These are phyloP conservation scores for Caenorhabditis auriculariae DNA, from an alignment of 2,888 invertebrate genomes.

Conservation along the genomic window DNA sequence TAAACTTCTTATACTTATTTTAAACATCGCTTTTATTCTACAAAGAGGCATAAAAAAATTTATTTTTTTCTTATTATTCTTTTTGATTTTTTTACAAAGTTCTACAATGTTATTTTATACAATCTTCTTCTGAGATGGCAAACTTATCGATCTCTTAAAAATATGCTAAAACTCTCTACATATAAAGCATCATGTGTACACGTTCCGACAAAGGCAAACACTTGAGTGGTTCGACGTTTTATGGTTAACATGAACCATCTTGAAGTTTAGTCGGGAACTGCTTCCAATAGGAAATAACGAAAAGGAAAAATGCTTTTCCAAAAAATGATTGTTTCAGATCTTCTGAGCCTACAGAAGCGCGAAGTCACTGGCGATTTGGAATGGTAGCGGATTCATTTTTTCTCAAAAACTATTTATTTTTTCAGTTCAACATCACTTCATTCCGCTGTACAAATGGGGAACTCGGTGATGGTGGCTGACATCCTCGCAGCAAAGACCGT, in stretches of 20 bases:
- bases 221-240: no score
- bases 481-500: constrained; percentile 31
- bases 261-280: neutral
- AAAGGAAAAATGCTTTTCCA: neutral
- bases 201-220: no score
- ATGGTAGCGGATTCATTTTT: constrained; percentile 10
- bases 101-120: no score
- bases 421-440: constrained; percentile 33
- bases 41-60: no score
- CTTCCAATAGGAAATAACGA: neutral
- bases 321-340: constrained; percentile 31
- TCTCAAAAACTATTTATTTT: neutral
- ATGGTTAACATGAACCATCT: no score
- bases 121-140: no score
- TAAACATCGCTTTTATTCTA: neutral
- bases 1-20: neutral
- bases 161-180: no score
- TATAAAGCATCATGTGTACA: no score
- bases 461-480: constrained; percentile 26
- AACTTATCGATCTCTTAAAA: no score
- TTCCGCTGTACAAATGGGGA: constrained; percentile 42
- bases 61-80: neutral
- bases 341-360: constrained; percentile 36
- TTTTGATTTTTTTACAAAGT: no score
- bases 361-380: constrained; percentile 20